Evolutionary conservation across 2,888 invertebrate species (phyloP).

Genomic region (Terebella lapidaria): DNA sequence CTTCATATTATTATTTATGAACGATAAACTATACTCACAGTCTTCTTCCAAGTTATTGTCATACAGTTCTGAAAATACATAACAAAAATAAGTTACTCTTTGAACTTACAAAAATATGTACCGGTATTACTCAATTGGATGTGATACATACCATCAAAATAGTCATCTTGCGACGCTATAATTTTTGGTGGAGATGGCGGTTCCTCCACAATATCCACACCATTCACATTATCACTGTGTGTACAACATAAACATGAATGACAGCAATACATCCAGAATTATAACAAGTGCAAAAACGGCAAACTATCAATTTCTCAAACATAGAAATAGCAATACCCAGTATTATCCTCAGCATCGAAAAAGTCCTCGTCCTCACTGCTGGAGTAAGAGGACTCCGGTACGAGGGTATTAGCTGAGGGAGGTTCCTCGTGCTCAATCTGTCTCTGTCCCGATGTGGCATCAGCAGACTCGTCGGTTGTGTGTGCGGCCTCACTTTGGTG

Average conservation of each 20-base stretch:
- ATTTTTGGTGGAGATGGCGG: slow-evolving; percentile 17
- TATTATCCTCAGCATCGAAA: slow-evolving; percentile 63
- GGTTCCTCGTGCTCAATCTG: too few species aligned
- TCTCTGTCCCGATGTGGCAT: too few species aligned
- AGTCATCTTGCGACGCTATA: slow-evolving; percentile 39
- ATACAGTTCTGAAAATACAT: slow-evolving; percentile 66
- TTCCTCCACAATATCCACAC: not conserved
- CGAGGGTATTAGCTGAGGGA: not conserved
- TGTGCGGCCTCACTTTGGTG: too few species aligned
- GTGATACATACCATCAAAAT: slow-evolving; percentile 36
- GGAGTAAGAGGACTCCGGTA: slow-evolving; percentile 63
- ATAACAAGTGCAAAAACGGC: not conserved
- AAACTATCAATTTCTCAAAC: not conserved
- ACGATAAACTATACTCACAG: slow-evolving; percentile 57
- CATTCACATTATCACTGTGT: too few species aligned
- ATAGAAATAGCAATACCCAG: too few species aligned
- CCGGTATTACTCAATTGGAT: not conserved
- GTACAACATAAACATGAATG: not conserved
- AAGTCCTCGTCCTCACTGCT: slow-evolving; percentile 79
- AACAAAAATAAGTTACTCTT: not conserved
- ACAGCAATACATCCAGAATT: not conserved
- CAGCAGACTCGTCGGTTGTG: too few species aligned
- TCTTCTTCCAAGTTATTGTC: slow-evolving; percentile 85
- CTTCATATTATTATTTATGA: too few species aligned
- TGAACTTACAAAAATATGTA: too few species aligned